phyloP scores from a whole-genome alignment of 2,888 invertebrate genomes.

The Agriotes lineatus region DNA sequence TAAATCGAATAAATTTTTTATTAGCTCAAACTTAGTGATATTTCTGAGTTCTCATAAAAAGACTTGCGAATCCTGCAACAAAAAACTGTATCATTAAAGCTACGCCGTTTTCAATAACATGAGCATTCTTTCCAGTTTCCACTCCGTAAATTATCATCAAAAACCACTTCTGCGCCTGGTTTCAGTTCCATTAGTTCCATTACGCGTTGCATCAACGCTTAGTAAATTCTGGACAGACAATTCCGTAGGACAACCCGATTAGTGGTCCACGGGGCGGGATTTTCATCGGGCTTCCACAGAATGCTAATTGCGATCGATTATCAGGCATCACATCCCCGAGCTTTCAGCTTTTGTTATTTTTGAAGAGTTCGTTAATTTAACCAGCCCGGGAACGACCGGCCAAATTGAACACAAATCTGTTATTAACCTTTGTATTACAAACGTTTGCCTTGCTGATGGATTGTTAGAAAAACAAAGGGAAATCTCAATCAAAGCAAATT shows the following conservation, averaged over 20 bases:
- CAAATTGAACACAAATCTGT: background rate
- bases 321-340: constrained; percentile 5
- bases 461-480: background rate
- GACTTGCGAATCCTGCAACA: no score
- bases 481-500: background rate
- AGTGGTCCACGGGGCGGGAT: constrained; percentile 47
- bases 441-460: background rate
- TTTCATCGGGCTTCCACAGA: constrained; percentile 53
- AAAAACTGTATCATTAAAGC: no score
- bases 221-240: constrained; percentile 32
- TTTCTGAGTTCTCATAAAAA: no score
- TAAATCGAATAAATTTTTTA: no score
- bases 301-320: constrained; percentile 53
- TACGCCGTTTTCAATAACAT: background rate
- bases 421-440: constrained; percentile 10
- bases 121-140: background rate
- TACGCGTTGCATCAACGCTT: constrained; percentile 37
- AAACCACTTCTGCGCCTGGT: constrained; percentile 19
- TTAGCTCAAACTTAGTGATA: no score
- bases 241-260: constrained; percentile 40
- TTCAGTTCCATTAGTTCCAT: constrained; percentile 37
- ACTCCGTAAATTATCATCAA: constrained; percentile 18
- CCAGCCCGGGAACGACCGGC: background rate
- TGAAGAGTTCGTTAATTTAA: constrained; percentile 4
- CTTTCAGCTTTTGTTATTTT: constrained; percentile 19